These are phyloP conservation scores for Pseudorhombus dupliciocellatus DNA, from an alignment of 2,113 vertebrate genomes.

Conservation along the genomic window DNA sequence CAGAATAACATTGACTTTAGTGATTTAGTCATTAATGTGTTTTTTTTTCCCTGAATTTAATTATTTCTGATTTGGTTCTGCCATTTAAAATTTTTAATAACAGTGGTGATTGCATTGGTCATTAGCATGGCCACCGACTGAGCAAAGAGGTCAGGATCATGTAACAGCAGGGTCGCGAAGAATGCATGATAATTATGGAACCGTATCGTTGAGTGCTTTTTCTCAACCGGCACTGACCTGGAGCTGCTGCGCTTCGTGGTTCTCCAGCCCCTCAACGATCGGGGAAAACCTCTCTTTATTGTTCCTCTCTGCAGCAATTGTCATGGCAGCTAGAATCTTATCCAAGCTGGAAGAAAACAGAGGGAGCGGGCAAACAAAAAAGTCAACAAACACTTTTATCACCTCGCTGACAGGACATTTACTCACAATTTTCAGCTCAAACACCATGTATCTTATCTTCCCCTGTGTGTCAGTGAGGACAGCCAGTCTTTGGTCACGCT, in stretches of 20 bases:
- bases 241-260: slow-evolving; percentile 93
- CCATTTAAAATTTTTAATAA: neutral
- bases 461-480: slow-evolving; percentile 36
- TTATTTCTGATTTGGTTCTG: neutral
- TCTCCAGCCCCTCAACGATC: slow-evolving; percentile 96
- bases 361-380: slow-evolving; percentile 55
- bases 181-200: neutral
- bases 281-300: slow-evolving; percentile 91
- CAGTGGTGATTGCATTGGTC: neutral
- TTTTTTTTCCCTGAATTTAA: too few relatives aligned
- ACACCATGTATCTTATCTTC: slow-evolving; percentile 44
- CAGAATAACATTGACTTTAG: neutral
- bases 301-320: slow-evolving; percentile 91
- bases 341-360: slow-evolving; percentile 84
- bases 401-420: slow-evolving; percentile 59
- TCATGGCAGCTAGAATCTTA: slow-evolving; percentile 95
- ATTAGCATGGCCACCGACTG: neutral
- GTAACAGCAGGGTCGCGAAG: neutral
- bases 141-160: neutral
- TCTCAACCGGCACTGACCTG: slow-evolving; percentile 78
- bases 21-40: neutral
- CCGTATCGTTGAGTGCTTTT: neutral
- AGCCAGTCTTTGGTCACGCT: slow-evolving; percentile 45
- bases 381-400: slow-evolving; percentile 76
- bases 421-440: slow-evolving; percentile 62